A percentile compares a stretch with the other conserved stretches of the same genome.
These are phyloP conservation scores for Campoplex nolae DNA, from an alignment of 2,888 invertebrate species.

Conservation along the genomic window DNA sequence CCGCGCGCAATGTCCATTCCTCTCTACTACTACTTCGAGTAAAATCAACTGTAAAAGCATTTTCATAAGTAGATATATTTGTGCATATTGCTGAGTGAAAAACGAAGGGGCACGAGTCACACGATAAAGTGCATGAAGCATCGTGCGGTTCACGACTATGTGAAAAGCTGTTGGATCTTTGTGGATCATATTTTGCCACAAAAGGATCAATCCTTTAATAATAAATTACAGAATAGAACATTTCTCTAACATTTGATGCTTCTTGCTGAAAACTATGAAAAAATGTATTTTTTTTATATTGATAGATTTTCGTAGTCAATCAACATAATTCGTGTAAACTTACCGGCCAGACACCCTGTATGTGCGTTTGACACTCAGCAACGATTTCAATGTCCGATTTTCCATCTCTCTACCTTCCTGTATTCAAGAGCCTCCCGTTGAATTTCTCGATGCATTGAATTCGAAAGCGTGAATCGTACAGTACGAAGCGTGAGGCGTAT, in stretches of 20 bases:
- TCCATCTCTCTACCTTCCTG: background rate
- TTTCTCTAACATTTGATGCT: too few species aligned
- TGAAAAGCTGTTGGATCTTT: background rate
- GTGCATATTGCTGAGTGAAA: background rate
- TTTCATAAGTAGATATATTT: background rate
- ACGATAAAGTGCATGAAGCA: background rate
- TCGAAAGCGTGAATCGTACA: constrained; percentile 23
- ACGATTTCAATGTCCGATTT: constrained; percentile 11
- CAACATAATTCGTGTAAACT: background rate
- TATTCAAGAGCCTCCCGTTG: background rate
- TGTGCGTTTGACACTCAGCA: background rate
- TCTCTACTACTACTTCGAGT: constrained; percentile 2
- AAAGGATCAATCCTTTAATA: too few species aligned
- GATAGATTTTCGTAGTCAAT: background rate
- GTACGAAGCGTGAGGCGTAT: background rate
- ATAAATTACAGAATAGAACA: too few species aligned
- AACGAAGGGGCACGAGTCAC: background rate
- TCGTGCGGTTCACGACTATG: background rate
- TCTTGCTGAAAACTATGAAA: too few species aligned
- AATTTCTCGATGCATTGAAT: constrained; percentile 47
- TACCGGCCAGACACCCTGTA: background rate
- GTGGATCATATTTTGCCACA: too few species aligned
- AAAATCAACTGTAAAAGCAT: constrained; percentile 53
- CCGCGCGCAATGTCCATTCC: constrained; percentile 53
- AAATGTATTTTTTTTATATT: too few species aligned